Percentiles rank a stretch among this genome's conserved stretches.
Conservation (phyloP, 2,113 vertebrate genomes). For the Sterna hirundo region DNA sequence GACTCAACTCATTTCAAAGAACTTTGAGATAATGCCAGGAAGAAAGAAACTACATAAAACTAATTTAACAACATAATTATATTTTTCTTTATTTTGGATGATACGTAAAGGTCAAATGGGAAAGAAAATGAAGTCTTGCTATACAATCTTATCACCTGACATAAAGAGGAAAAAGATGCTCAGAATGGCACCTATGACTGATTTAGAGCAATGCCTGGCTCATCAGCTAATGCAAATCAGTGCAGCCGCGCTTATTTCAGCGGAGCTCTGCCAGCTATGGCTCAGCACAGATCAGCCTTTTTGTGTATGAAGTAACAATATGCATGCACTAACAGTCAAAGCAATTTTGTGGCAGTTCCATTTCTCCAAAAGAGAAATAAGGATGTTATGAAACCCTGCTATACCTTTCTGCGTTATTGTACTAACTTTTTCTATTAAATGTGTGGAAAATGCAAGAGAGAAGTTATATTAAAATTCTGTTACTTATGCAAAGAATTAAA, state of each 20-base stretch:
- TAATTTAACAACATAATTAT: not conserved
- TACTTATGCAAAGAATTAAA: not conserved
- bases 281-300: not conserved
- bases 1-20: not conserved
- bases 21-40: not conserved
- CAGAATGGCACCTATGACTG: not conserved
- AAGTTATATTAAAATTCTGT: not conserved
- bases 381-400: not conserved
- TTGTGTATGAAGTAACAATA: not conserved
- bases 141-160: not conserved
- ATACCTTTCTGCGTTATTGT: not conserved
- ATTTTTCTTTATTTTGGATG: not conserved
- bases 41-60: not conserved
- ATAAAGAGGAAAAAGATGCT: not conserved
- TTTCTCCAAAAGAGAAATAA: not conserved
- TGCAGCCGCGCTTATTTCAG: not conserved
- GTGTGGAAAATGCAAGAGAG: not conserved
- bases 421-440: not conserved
- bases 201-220: not conserved
- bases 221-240: not conserved
- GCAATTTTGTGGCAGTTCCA: not conserved
- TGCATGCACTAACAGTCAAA: not conserved
- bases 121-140: not conserved
- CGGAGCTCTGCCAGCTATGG: not conserved
- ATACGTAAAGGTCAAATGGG: not conserved